A percentile compares a stretch with the other conserved stretches of the same genome.
Evolutionary conservation across 2,888 invertebrate species (phyloP).

Genomic region (Therioaphis trifolii): DNA sequence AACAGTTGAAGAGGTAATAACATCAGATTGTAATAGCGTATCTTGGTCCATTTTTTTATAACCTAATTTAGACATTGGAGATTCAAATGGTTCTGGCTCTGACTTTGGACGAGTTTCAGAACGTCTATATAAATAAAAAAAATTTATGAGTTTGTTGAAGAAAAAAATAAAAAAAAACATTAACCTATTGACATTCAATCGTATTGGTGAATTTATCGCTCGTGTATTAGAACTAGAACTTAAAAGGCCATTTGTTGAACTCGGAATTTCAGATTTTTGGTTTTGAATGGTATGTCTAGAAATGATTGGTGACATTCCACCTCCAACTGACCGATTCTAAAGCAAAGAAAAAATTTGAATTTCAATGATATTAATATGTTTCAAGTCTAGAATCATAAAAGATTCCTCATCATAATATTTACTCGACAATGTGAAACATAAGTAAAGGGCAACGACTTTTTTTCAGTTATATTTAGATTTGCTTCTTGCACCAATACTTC

Average conservation of each 20-base stretch:
- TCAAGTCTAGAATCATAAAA: not conserved
- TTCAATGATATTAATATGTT: not conserved
- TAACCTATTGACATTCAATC: conserved; percentile 56
- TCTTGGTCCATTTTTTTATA: conserved; percentile 59
- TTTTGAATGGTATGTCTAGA: conserved; percentile 44
- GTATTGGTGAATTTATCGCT: conserved; percentile 59
- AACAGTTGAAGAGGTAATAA: conserved; percentile 69
- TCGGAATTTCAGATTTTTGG: conserved; percentile 61
- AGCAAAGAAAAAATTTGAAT: not conserved
- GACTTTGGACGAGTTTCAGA: conserved; percentile 39
- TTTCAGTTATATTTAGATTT: conserved; percentile 70
- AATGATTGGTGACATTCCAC: conserved; percentile 42
- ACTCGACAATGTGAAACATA: conserved; percentile 67
- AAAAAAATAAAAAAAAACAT: not conserved
- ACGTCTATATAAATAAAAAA: conserved; percentile 27
- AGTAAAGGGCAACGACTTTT: conserved; percentile 69
- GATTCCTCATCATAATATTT: not conserved
- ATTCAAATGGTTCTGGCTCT: conserved; percentile 35
- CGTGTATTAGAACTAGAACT: conserved; percentile 61
- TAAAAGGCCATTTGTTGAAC: conserved; percentile 63
- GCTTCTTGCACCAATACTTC: conserved; percentile 82
- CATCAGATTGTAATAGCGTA: conserved; percentile 25
- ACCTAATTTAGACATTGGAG: conserved; percentile 57
- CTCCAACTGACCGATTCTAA: conserved; percentile 60
- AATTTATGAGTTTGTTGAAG: not conserved